Evolutionary conservation across 2,113 vertebrate genomes (phyloP).

Genomic region (Colossoma macropomum): DNA sequence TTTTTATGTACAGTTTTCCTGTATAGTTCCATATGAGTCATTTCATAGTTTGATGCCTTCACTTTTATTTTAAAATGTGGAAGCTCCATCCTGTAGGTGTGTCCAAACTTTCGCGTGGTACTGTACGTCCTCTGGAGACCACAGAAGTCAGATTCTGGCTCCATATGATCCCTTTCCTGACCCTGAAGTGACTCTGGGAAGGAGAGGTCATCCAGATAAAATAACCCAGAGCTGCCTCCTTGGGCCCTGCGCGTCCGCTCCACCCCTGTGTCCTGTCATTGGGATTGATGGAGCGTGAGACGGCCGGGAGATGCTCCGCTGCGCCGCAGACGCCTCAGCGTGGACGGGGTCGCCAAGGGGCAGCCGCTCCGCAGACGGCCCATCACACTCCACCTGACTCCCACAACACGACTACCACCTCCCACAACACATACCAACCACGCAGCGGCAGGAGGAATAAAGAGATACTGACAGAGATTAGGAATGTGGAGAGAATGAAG

Average conservation of each 20-base stretch:
- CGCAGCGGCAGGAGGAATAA: neutral
- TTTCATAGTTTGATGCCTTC: no score
- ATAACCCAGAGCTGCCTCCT: conserved; percentile 21
- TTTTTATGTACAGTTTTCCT: no score
- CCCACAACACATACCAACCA: neutral
- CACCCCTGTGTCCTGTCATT: conserved; percentile 58
- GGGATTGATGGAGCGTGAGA: conserved; percentile 55
- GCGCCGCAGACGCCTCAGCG: conserved; percentile 34
- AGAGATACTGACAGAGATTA: neutral
- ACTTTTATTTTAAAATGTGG: no score
- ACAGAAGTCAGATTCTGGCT: neutral
- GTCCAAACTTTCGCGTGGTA: neutral
- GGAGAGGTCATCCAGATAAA: conserved; percentile 6
- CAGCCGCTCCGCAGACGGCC: conserved; percentile 28
- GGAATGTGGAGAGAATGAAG: neutral
- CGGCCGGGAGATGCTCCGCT: conserved; percentile 40
- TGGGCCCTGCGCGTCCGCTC: conserved; percentile 18
- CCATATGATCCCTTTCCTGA: neutral
- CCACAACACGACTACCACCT: conserved; percentile 7
- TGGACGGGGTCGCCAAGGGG: conserved; percentile 35
- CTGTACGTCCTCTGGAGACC: neutral
- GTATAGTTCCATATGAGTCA: no score
- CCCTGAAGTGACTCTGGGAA: neutral
- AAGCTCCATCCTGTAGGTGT: no score
- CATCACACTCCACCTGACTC: conserved; percentile 28